Conservation (phyloP, 2,113 vertebrate species). For the Puntigrus tetrazona region DNA sequence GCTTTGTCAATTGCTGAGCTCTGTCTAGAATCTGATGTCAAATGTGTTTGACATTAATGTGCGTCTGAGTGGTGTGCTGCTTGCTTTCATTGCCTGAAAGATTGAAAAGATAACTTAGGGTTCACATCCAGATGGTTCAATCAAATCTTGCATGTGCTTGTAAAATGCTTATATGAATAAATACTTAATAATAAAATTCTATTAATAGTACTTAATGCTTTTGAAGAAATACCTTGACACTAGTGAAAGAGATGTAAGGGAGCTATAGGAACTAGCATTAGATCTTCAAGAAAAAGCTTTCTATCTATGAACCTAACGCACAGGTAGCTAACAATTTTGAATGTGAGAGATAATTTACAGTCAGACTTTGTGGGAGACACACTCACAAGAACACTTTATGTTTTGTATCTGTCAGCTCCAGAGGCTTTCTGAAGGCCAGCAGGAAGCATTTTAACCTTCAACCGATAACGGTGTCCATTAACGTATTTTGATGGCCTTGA, state of each 20-base stretch:
- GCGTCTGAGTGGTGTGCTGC: background rate
- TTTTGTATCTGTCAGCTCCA: background rate
- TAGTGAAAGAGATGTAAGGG: background rate
- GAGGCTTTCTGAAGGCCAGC: background rate
- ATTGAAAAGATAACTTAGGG: background rate
- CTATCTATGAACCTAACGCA: background rate
- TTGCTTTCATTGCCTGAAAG: too few relatives aligned
- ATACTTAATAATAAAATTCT: too few relatives aligned
- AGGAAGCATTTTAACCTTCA: slow-evolving; percentile 3
- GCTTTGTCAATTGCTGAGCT: background rate
- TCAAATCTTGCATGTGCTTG: background rate
- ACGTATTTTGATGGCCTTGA: background rate
- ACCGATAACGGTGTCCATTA: slow-evolving; percentile 2
- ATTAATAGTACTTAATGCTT: too few relatives aligned
- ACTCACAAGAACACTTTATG: background rate
- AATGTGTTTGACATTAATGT: background rate
- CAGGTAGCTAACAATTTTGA: background rate
- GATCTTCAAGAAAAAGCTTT: background rate
- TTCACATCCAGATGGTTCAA: background rate
- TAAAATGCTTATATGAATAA: background rate
- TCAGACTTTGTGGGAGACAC: background rate
- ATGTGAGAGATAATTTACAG: background rate
- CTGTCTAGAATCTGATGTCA: background rate
- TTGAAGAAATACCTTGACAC: background rate
- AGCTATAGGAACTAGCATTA: background rate